These are phyloP conservation scores for Epistrophe eligans DNA, from an alignment of 2,888 invertebrate genomes.

Conservation along the genomic window DNA sequence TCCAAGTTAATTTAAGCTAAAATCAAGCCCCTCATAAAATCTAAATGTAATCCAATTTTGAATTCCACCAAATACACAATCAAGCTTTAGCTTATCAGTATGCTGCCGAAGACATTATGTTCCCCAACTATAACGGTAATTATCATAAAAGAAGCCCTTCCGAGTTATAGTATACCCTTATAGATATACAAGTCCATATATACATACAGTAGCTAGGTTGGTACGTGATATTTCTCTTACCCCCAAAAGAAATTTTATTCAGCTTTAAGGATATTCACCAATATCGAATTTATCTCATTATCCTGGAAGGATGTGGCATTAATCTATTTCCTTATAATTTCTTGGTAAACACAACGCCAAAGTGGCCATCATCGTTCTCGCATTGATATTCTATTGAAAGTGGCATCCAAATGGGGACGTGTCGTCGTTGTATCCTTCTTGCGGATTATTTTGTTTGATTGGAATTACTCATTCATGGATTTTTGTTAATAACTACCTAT, in stretches of 20 bases:
- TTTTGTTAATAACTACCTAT: constrained; percentile 52
- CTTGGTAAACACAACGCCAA: constrained; percentile 67
- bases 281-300: constrained; percentile 73
- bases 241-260: neutral
- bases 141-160: constrained; percentile 55
- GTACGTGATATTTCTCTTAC: constrained; percentile 14
- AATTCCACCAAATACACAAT: constrained; percentile 16
- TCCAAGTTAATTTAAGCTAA: too few species aligned
- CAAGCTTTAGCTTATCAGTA: constrained; percentile 53
- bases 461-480: constrained; percentile 56
- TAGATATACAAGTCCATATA: neutral
- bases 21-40: neutral
- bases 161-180: neutral
- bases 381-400: constrained; percentile 66
- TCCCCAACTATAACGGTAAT: constrained; percentile 39
- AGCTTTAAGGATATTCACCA: constrained; percentile 50
- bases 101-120: constrained; percentile 41
- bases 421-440: constrained; percentile 9
- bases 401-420: neutral
- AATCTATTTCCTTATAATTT: constrained; percentile 75
- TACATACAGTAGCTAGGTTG: neutral
- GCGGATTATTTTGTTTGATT: constrained; percentile 71
- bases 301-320: constrained; percentile 71
- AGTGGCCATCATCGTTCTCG: constrained; percentile 65
- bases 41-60: constrained; percentile 33